phyloP scores from a whole-genome alignment of 2,888 invertebrate species.

The Scaptomyza polygonia region DNA sequence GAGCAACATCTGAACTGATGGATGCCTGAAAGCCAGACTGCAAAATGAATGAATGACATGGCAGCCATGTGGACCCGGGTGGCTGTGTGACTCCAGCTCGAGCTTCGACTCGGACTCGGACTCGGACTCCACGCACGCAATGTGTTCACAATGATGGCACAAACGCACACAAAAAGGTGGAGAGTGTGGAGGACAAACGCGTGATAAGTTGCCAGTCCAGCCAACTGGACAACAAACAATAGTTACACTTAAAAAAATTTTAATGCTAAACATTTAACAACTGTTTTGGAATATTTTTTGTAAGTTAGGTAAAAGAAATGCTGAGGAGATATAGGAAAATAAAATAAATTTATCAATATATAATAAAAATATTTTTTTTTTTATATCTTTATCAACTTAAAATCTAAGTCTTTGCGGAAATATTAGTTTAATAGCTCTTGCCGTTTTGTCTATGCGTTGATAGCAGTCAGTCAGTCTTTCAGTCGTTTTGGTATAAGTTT shows the following conservation, averaged over 20 bases:
- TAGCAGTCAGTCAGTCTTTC: neutral
- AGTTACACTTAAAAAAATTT: no score
- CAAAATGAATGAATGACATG: constrained; percentile 80
- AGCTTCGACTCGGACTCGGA: neutral
- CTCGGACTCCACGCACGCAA: constrained; percentile 49
- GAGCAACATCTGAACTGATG: constrained; percentile 55
- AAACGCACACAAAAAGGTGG: constrained; percentile 32
- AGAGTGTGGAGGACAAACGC: constrained; percentile 45
- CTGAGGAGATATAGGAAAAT: no score
- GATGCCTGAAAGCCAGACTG: constrained; percentile 73
- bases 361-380: no score
- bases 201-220: constrained; percentile 58
- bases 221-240: constrained; percentile 22
- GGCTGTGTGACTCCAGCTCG: constrained; percentile 28
- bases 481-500: no score
- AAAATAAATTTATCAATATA: no score
- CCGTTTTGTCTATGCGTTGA: neutral
- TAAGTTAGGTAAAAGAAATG: no score
- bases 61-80: constrained; percentile 63
- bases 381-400: no score
- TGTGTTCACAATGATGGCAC: constrained; percentile 57
- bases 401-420: neutral
- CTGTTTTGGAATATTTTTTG: no score
- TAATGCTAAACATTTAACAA: no score
- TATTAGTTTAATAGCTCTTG: no score